These are phyloP conservation scores for Mallotus villosus DNA, from an alignment of 2,797 vertebrate genomes.

Conservation along the genomic window DNA sequence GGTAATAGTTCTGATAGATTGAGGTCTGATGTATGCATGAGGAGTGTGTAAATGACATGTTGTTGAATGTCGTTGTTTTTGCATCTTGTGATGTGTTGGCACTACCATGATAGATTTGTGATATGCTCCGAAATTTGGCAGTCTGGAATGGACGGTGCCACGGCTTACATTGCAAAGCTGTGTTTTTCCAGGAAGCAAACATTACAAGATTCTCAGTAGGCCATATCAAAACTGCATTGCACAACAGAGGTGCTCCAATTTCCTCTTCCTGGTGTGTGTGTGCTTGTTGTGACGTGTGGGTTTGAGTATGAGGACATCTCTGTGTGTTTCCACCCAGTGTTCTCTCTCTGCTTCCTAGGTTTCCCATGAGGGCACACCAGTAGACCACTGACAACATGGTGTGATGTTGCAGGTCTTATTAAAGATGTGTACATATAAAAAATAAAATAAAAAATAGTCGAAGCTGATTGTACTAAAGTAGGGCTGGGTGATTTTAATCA, in stretches of 20 bases:
- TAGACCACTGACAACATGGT: background rate
- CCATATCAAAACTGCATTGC: constrained; percentile 31
- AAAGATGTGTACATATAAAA: no score
- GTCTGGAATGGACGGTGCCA: no score
- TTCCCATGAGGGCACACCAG: constrained; percentile 10
- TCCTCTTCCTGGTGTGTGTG: background rate
- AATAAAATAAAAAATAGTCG: no score
- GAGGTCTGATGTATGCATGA: background rate
- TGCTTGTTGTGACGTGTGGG: constrained; percentile 8
- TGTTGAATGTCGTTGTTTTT: background rate
- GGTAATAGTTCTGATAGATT: no score
- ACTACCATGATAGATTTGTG: background rate
- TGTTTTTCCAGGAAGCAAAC: constrained; percentile 27
- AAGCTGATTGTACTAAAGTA: no score
- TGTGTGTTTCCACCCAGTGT: background rate
- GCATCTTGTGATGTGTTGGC: background rate
- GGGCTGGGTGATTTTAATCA: no score
- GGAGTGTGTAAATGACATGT: background rate
- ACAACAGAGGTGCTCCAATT: constrained; percentile 27
- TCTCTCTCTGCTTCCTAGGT: background rate
- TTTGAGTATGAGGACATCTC: constrained; percentile 8
- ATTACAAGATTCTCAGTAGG: constrained; percentile 24
- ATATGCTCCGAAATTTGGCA: background rate
- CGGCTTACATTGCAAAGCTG: background rate
- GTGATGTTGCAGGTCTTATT: background rate